Evolutionary conservation across 2,888 invertebrate species (phyloP), one percentile per base, ranked within the genome.

Genomic region (Palloptera scutellata): DNA sequence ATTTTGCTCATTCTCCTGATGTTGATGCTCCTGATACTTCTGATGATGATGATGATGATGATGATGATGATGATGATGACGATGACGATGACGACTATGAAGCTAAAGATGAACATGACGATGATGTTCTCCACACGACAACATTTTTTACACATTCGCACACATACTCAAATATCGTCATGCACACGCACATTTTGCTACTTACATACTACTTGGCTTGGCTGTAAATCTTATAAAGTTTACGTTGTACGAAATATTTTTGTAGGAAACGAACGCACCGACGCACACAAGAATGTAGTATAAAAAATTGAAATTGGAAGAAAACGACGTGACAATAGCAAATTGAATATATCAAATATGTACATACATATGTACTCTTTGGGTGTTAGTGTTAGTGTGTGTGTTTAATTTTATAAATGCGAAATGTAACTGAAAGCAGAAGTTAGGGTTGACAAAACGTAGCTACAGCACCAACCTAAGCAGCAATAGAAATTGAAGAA

Each of bases 71-170:
- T 40, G 41, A 20, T 57, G 57, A 30, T 41, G 45, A 48, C 11
- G 48, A 48, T 58, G 53, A 15, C 67, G 67, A 66, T 76, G 71
- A 72, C 73, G 71, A 73, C 75, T 74, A 2, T 15, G 48, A 48
- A n/a, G 48, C 13, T 40, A 17, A 57, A 12, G 40, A 30, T 41
- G 45, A 60, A 13, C 66, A 62, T 68, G 72, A 70, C 67, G 60
- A 62, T 65, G 70, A 71, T 64, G 67, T 71, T 69, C 67, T 68
- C 64, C 62, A 69, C 69, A 66, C 67, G 71, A 70, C 64, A 65
- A 66, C 64, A 20, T 65, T 66, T 61, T 30, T 20, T 67, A 69
- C 64, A 66, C 64, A 51, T 51, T 19, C 8, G 19, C 30, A 11
- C 42, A 58, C n/a, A 58, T 5, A 48, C 12, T 19, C 12, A 54